Conservation (phyloP, 2,797 vertebrate genomes). For the Antennarius maculatus region DNA sequence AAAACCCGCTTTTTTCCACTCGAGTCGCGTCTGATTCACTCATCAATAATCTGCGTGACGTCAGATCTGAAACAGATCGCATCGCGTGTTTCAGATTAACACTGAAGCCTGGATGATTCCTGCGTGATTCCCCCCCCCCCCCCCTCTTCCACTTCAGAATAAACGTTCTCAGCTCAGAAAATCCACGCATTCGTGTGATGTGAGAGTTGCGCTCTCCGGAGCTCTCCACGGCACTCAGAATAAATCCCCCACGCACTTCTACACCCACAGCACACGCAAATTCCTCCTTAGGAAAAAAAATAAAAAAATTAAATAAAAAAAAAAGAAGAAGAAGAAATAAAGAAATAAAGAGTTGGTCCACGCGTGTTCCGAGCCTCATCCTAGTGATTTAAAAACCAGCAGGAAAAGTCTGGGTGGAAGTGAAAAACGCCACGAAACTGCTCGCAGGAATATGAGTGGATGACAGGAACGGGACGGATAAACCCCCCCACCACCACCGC, state of each 20-base stretch:
- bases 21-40: background rate
- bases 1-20: background rate
- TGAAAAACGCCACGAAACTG: conserved; percentile 1
- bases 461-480: too few relatives aligned
- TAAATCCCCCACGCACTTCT: conserved; percentile 65
- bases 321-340: background rate
- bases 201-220: conserved; percentile 51
- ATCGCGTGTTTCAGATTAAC: too few relatives aligned
- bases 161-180: conserved; percentile 21
- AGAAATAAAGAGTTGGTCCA: conserved; percentile 27
- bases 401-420: conserved; percentile 11
- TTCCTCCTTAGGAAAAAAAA: conserved; percentile 9
- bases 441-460: background rate
- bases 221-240: conserved; percentile 53
- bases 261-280: conserved; percentile 65
- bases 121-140: too few relatives aligned
- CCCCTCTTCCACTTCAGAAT: background rate
- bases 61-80: too few relatives aligned
- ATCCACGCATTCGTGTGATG: conserved; percentile 42
- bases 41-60: too few relatives aligned
- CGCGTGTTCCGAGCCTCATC: conserved; percentile 2
- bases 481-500: too few relatives aligned
- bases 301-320: background rate
- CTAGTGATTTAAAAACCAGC: background rate
- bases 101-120: too few relatives aligned